Evolutionary conservation across 2,113 vertebrate genomes (phyloP).

Genomic region (Mungos mungo): DNA sequence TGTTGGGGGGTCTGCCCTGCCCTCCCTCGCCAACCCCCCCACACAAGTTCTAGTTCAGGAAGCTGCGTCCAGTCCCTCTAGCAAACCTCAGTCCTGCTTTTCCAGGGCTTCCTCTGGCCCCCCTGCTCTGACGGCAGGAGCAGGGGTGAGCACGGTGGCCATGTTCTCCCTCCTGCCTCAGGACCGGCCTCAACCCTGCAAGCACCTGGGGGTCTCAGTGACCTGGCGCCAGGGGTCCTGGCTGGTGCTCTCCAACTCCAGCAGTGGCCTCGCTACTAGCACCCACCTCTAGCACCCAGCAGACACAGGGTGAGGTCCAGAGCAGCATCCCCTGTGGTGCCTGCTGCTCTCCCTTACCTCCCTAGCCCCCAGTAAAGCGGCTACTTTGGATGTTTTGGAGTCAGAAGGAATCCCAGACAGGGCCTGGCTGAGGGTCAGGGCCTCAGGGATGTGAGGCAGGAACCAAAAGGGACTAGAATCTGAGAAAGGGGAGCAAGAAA

Average conservation of each 20-base stretch:
- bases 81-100: not conserved
- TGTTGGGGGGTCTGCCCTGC: too few species aligned
- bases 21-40: not conserved
- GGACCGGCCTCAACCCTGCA: not conserved
- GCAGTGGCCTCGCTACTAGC: not conserved
- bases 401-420: not conserved
- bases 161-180: too few species aligned
- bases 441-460: too few species aligned
- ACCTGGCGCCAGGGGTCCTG: not conserved
- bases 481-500: not conserved
- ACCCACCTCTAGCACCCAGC: not conserved
- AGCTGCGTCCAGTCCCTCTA: accelerated
- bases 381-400: not conserved
- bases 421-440: not conserved
- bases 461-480: not conserved
- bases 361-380: not conserved
- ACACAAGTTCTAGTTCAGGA: not conserved
- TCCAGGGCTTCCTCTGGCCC: not conserved
- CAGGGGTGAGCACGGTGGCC: not conserved
- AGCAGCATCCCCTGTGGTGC: not conserved
- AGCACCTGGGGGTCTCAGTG: not conserved
- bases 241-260: not conserved
- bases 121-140: too few species aligned
- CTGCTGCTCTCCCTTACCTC: too few species aligned
- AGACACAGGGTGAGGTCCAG: not conserved